A percentile compares a stretch with the other conserved stretches of the same genome.
phyloP scores from a whole-genome alignment of 1,140 invertebrate genomes.

The Ceratitis capitata region DNA sequence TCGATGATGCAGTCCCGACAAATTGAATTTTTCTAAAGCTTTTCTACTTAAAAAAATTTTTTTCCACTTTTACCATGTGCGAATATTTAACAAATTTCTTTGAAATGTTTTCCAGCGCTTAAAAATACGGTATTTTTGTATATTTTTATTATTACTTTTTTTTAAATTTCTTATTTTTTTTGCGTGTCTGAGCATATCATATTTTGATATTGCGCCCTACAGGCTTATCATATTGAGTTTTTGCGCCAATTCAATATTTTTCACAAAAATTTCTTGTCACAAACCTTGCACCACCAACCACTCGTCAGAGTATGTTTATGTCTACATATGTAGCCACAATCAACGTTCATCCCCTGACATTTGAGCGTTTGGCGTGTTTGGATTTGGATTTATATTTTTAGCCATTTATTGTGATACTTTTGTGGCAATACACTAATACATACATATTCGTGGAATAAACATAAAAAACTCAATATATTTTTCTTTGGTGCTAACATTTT shows the following conservation, averaged over 20 bases:
- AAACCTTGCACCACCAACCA: neutral
- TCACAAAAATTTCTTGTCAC: neutral
- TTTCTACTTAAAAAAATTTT: neutral
- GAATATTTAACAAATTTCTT: neutral
- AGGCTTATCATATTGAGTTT: neutral
- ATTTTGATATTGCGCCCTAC: neutral
- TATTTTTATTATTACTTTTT: neutral
- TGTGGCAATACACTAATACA: neutral
- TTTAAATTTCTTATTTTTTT: neutral
- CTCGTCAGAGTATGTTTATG: no score
- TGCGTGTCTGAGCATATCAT: neutral
- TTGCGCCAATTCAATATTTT: conserved; percentile 13
- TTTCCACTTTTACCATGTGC: neutral
- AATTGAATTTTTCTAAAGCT: neutral
- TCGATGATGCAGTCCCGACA: neutral
- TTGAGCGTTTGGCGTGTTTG: conserved; percentile 2
- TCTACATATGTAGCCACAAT: no score
- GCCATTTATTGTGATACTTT: neutral
- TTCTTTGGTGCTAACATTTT: neutral
- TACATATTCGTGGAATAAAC: neutral
- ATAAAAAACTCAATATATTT: neutral
- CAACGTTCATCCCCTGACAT: neutral
- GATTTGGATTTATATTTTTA: neutral
- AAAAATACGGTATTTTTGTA: neutral
- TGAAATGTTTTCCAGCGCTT: neutral